These are phyloP conservation scores for Tragelaphus scriptus DNA, from an alignment of 2,113 vertebrate species.

Conservation along the genomic window DNA sequence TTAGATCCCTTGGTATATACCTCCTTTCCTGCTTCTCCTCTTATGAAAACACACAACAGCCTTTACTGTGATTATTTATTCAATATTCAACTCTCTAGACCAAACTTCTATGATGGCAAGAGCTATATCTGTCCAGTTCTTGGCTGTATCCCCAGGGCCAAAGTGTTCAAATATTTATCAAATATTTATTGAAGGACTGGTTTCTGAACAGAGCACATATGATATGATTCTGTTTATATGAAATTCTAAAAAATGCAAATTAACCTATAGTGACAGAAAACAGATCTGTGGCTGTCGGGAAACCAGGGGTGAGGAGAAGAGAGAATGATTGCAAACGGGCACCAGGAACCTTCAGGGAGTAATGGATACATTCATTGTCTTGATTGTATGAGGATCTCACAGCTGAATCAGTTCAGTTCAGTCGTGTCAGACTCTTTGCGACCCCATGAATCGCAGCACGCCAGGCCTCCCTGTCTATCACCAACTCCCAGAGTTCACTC, in stretches of 20 bases:
- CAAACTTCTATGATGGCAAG: neutral
- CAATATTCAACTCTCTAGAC: neutral
- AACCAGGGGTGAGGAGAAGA: neutral
- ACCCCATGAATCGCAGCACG: no score
- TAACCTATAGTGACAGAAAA: neutral
- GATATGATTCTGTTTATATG: neutral
- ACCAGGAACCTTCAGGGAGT: neutral
- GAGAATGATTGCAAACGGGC: neutral
- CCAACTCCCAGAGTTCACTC: no score
- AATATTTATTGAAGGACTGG: neutral
- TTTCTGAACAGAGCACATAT: neutral
- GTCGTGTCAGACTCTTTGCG: no score
- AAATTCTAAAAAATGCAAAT: slow-evolving; percentile 12
- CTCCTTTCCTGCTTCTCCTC: neutral
- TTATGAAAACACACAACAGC: neutral
- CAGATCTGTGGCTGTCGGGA: neutral
- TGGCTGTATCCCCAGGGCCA: neutral
- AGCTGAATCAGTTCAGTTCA: no score
- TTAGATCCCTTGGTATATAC: neutral
- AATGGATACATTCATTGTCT: neutral
- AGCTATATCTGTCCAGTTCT: neutral
- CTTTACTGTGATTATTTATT: neutral
- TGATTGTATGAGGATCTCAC: neutral
- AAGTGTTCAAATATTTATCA: neutral
- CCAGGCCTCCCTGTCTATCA: no score